These are phyloP conservation scores for Lamproptera curius DNA, from an alignment of 2,888 invertebrate genomes.

Conservation along the genomic window DNA sequence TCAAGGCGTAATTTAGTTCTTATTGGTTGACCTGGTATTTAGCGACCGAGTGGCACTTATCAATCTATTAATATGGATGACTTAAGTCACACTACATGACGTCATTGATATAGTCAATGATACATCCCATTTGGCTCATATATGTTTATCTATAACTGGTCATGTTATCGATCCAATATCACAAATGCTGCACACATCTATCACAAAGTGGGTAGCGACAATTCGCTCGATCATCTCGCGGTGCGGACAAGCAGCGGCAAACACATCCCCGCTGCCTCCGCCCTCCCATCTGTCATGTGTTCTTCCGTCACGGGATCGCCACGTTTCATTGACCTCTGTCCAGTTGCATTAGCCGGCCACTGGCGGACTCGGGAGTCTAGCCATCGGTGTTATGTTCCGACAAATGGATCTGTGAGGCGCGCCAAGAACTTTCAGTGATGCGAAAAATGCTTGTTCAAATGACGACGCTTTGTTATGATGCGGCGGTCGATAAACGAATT, in stretches of 20 bases:
- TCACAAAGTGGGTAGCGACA: slow-evolving; percentile 11
- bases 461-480: not conserved
- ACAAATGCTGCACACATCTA: no score
- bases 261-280: slow-evolving; percentile 35
- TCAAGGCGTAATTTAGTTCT: no score
- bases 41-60: no score
- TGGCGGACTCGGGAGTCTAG: not conserved
- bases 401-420: not conserved
- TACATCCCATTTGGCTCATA: no score
- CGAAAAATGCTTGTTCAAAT: no score
- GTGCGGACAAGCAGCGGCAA: slow-evolving; percentile 29
- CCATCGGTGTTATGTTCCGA: not conserved
- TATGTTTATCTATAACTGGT: no score
- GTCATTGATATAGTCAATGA: no score
- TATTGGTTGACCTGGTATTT: no score
- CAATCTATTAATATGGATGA: no score
- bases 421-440: not conserved
- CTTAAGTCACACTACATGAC: no score
- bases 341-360: slow-evolving; percentile 22
- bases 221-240: slow-evolving; percentile 29
- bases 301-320: slow-evolving; percentile 47
- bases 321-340: slow-evolving; percentile 57
- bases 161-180: no score
- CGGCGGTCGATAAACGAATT: no score
- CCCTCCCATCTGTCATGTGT: slow-evolving; percentile 54